Evolutionary conservation across 2,888 invertebrate species (phyloP), one percentile per base, ranked within the genome.

Genomic region (Tortricodes alternella): DNA sequence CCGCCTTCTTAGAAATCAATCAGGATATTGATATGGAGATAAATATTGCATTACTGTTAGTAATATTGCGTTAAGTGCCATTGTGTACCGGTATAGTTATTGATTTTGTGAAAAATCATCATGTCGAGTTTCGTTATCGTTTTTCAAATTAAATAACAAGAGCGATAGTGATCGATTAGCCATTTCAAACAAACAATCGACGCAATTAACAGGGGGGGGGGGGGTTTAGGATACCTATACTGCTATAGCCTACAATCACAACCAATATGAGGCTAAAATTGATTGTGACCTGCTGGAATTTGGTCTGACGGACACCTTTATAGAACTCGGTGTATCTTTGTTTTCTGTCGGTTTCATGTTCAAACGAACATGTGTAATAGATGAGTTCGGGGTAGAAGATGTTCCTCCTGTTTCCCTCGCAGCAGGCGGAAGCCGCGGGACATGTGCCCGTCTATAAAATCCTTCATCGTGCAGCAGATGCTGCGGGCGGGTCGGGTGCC

Each of bases 391-490:
- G 19, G 18, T 19, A 19, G 38, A 19, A 16, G 18, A 6, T 8
- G 19, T 23, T 34, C n/a, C 29, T 24, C 6, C 39, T 23, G 38
- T 24, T 32, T 53, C 13, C 34, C 39, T 24, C 8, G 43, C 29
- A 27, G 11, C 62, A 60, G 62, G 61, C 69, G 73, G 73, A 71
- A 74, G 71, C 63, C 62, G 59, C 15, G 24, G 68, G 68, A 79
- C 78, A 78, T 78, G 74, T 80, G 83, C 72, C 67, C 70, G 67
- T 72, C 74, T 79, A 79, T 83, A 76, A 82, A 80, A 83, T 78
- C 71, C 76, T 80, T 79, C 75, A 72, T 78, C 75, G 76, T 68
- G 67, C 73, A 81, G 80, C 84, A 86, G 84, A 85, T 85, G 83
- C 75, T 79, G 70, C 76, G 71, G 77, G 74, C 76, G 74, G 76